Conservation (phyloP, 2,113 vertebrate genomes). For the Oreochromis tanganicae region DNA sequence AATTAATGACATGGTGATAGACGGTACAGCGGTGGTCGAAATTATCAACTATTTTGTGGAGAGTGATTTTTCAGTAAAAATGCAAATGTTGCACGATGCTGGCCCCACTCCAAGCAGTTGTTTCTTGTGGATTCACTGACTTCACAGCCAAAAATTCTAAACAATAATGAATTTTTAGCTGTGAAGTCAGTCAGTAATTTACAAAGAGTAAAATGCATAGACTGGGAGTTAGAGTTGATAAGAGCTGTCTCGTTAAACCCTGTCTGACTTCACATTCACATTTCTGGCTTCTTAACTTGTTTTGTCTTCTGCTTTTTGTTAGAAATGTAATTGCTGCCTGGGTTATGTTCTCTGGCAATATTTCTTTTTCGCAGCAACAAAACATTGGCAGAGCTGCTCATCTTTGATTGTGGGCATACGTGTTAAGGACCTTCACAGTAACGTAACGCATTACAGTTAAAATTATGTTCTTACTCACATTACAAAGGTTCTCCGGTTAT, state of each 20-base stretch:
- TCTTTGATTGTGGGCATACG: neutral
- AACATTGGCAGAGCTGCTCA: neutral
- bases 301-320: neutral
- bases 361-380: accelerated
- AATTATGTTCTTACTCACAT: neutral
- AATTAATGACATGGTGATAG: neutral
- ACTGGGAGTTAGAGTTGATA: neutral
- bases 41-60: neutral
- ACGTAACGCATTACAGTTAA: neutral
- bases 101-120: neutral
- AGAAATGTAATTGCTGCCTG: neutral
- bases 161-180: neutral
- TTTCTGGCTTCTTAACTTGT: neutral
- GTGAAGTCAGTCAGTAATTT: neutral
- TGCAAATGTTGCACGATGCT: neutral
- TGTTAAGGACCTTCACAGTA: neutral
- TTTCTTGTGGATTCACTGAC: neutral
- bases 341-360: neutral
- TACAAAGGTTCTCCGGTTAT: neutral
- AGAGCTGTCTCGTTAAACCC: neutral
- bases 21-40: accelerated
- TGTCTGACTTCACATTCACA: neutral
- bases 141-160: neutral
- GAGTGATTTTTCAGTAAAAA: neutral
- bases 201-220: neutral